A percentile compares a stretch with the other conserved stretches of the same genome.
phyloP scores from a whole-genome alignment of 1,140 invertebrate species.

The Cyclina sinensis region DNA sequence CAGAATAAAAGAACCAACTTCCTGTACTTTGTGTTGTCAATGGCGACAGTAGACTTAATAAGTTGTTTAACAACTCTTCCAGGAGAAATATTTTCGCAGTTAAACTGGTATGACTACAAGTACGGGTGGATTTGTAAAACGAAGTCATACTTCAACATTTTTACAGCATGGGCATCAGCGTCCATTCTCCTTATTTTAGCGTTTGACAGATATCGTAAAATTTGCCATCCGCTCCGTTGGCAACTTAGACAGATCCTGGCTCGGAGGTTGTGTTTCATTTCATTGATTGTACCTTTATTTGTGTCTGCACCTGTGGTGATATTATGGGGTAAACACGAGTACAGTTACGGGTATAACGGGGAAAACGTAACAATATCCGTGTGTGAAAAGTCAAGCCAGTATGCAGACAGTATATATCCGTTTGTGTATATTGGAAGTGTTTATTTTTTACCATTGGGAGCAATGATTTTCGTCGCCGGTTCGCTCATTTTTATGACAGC shows the following conservation, averaged over 20 bases:
- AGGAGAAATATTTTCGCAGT: slow-evolving; percentile 69
- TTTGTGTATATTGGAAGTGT: slow-evolving; percentile 18
- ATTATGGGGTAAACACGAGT: slow-evolving; percentile 37
- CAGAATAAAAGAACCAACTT: slow-evolving; percentile 62
- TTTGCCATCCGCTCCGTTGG: slow-evolving; percentile 67
- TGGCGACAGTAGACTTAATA: slow-evolving; percentile 72
- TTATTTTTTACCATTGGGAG: slow-evolving; percentile 15
- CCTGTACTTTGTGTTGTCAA: slow-evolving; percentile 68
- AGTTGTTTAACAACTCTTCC: slow-evolving; percentile 74
- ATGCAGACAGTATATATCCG: slow-evolving; percentile 12
- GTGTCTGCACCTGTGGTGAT: slow-evolving; percentile 22
- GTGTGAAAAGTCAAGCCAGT: slow-evolving; percentile 37
- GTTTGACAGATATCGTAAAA: slow-evolving; percentile 72
- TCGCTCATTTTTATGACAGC: slow-evolving; percentile 30
- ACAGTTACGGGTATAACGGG: not conserved
- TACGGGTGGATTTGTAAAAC: slow-evolving; percentile 66
- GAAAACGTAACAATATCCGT: slow-evolving; percentile 15
- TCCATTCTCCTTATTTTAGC: slow-evolving; percentile 70
- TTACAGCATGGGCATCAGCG: slow-evolving; percentile 70
- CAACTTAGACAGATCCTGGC: slow-evolving; percentile 60
- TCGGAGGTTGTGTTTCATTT: not conserved
- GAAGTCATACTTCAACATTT: slow-evolving; percentile 69
- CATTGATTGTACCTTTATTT: not conserved
- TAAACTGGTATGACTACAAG: not conserved
- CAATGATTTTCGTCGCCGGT: slow-evolving; percentile 3